phyloP scores from a whole-genome alignment of 2,888 invertebrate genomes.

The Rhagophthalmus giganteus region DNA sequence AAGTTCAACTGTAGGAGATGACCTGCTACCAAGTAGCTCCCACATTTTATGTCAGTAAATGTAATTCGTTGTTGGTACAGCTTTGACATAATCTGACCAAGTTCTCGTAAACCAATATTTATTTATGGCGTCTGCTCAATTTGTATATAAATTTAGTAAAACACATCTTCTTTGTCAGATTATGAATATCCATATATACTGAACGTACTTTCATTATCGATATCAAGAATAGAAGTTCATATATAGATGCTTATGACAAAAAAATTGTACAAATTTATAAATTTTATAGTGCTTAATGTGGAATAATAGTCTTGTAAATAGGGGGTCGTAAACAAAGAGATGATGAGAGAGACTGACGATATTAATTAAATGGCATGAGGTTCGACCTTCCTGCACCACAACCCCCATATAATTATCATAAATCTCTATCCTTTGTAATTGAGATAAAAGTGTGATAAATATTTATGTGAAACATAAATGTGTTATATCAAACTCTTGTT shows the following conservation, averaged over 20 bases:
- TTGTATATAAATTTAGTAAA: too few relatives aligned
- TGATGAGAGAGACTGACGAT: too few relatives aligned
- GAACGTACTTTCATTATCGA: too few relatives aligned
- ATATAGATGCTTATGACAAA: slow-evolving; percentile 21
- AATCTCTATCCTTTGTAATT: slow-evolving; percentile 14
- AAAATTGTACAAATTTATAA: slow-evolving; percentile 24
- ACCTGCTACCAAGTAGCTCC: slow-evolving; percentile 27
- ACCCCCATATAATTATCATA: not conserved
- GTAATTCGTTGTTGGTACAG: not conserved
- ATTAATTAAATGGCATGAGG: too few relatives aligned
- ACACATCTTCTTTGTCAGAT: too few relatives aligned
- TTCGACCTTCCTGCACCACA: not conserved
- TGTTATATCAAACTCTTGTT: slow-evolving; percentile 24
- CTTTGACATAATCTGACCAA: too few relatives aligned
- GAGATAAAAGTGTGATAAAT: slow-evolving; percentile 32
- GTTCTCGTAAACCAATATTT: too few relatives aligned
- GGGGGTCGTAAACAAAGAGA: not conserved
- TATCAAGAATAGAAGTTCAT: slow-evolving; percentile 11
- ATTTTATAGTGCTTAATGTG: slow-evolving; percentile 24
- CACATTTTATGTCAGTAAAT: slow-evolving; percentile 7
- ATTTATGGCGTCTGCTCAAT: too few relatives aligned
- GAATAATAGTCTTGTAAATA: slow-evolving; percentile 7
- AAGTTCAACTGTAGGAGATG: slow-evolving; percentile 2
- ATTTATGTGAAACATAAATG: slow-evolving; percentile 35
- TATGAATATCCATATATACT: too few relatives aligned